A percentile compares a stretch with the other conserved stretches of the same genome.
Conservation (phyloP, 92 coral and sea anemone species). For the Hydrozoanthus gracilis region DNA sequence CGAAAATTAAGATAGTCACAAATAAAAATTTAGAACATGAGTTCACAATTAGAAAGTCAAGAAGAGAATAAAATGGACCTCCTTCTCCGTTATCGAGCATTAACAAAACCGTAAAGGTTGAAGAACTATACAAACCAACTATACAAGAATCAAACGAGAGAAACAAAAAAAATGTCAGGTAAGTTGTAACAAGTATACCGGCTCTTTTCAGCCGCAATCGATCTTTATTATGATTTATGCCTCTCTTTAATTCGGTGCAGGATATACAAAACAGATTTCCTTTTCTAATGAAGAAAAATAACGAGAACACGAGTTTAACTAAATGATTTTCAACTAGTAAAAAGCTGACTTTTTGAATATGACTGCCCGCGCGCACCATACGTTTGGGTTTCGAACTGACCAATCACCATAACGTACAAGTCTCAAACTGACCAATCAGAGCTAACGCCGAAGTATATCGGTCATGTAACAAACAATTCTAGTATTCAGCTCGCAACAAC, state of each 20-base stretch:
- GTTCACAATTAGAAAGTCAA: neutral
- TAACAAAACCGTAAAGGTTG: neutral
- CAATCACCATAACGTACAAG: too few relatives aligned
- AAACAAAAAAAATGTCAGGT: slow-evolving; percentile 14
- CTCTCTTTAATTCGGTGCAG: neutral
- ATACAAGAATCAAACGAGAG: neutral
- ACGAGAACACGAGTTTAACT: too few relatives aligned
- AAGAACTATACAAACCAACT: neutral
- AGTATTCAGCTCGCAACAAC: neutral
- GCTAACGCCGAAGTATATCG: too few relatives aligned
- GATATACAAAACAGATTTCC: neutral
- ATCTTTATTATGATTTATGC: neutral
- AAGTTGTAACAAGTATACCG: neutral
- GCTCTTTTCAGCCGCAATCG: neutral
- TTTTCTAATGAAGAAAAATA: too few relatives aligned
- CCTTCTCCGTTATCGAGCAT: neutral
- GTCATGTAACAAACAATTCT: neutral
- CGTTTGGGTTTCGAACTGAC: too few relatives aligned
- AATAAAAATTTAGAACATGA: slow-evolving; percentile 30
- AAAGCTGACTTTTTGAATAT: too few relatives aligned
- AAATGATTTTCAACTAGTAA: too few relatives aligned
- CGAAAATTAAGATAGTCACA: neutral
- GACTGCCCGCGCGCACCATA: too few relatives aligned
- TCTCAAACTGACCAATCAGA: too few relatives aligned
- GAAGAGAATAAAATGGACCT: slow-evolving; percentile 20